Evolutionary conservation across 2,113 vertebrate genomes (phyloP).

Genomic region (Pagrus major): DNA sequence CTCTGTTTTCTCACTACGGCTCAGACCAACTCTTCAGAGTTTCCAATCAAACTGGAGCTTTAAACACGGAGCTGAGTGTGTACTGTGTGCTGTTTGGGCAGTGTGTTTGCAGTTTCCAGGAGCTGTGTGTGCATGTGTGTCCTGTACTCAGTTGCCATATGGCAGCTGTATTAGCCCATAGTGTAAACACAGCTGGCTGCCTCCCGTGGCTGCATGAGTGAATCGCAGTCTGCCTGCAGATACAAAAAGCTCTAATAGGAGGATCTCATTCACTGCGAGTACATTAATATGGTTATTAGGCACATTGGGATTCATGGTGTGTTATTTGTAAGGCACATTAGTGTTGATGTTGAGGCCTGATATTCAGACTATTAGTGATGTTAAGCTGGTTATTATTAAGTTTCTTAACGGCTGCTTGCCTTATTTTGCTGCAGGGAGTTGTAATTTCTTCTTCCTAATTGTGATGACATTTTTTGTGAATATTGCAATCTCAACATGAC

Average conservation of each 20-base stretch:
- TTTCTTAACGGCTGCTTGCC: background rate
- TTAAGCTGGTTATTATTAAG: slow-evolving; percentile 31
- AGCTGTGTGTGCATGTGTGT: slow-evolving; percentile 14
- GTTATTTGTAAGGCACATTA: slow-evolving; percentile 49
- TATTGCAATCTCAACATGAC: background rate
- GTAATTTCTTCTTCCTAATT: background rate
- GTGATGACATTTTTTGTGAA: background rate
- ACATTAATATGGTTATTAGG: slow-evolving; percentile 43
- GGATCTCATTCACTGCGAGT: slow-evolving; percentile 29
- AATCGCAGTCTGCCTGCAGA: slow-evolving; percentile 61
- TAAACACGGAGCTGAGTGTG: background rate
- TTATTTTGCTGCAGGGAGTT: slow-evolving; percentile 15
- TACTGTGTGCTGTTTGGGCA: slow-evolving; percentile 32
- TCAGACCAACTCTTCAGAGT: slow-evolving; percentile 2
- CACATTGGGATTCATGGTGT: slow-evolving; percentile 37
- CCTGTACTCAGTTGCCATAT: slow-evolving; percentile 59
- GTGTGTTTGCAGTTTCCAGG: slow-evolving; percentile 48
- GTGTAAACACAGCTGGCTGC: slow-evolving; percentile 75
- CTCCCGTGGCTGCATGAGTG: slow-evolving; percentile 56
- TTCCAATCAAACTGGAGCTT: slow-evolving; percentile 10
- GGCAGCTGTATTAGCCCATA: slow-evolving; percentile 48
- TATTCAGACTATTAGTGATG: slow-evolving; percentile 39
- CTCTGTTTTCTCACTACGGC: background rate
- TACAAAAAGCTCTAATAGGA: slow-evolving; percentile 44
- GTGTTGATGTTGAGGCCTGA: slow-evolving; percentile 19